Conservation (phyloP, 1,140 invertebrate species). For the Chrysomallon squamiferum region DNA sequence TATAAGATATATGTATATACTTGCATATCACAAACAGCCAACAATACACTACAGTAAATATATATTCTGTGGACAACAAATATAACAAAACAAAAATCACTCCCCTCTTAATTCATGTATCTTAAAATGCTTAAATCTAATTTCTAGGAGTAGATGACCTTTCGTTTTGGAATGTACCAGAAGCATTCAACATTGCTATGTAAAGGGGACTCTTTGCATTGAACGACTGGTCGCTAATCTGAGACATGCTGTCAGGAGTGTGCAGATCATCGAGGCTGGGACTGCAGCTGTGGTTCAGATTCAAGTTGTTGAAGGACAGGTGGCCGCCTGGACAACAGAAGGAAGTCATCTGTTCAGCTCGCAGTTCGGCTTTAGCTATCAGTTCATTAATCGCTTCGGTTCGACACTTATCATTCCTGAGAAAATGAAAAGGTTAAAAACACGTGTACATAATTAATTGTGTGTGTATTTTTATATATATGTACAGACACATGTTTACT, state of each 20-base stretch:
- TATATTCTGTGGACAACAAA: too few relatives aligned
- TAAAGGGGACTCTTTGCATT: constrained; percentile 9
- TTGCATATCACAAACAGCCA: too few relatives aligned
- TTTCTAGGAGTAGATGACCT: too few relatives aligned
- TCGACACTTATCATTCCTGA: constrained; percentile 47
- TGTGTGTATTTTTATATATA: neutral
- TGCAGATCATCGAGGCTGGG: constrained; percentile 8
- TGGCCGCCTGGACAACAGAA: constrained; percentile 39
- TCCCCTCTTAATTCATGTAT: too few relatives aligned
- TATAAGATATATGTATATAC: too few relatives aligned
- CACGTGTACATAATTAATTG: neutral
- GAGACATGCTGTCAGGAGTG: constrained; percentile 16
- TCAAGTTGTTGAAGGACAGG: constrained; percentile 17
- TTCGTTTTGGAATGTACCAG: constrained; percentile 5
- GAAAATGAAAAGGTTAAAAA: constrained; percentile 10
- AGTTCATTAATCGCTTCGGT: constrained; percentile 60
- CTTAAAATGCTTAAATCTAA: too few relatives aligned
- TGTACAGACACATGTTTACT: neutral
- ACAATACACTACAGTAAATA: too few relatives aligned
- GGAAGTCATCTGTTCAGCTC: constrained; percentile 52
- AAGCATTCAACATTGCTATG: constrained; percentile 23
- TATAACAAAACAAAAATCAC: too few relatives aligned
- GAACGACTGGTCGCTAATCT: constrained; percentile 23
- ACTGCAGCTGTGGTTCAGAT: constrained; percentile 18
- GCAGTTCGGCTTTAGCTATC: constrained; percentile 53